Conservation (phyloP, 2,888 invertebrate genomes). For the Hofmannophila pseudospretella region DNA sequence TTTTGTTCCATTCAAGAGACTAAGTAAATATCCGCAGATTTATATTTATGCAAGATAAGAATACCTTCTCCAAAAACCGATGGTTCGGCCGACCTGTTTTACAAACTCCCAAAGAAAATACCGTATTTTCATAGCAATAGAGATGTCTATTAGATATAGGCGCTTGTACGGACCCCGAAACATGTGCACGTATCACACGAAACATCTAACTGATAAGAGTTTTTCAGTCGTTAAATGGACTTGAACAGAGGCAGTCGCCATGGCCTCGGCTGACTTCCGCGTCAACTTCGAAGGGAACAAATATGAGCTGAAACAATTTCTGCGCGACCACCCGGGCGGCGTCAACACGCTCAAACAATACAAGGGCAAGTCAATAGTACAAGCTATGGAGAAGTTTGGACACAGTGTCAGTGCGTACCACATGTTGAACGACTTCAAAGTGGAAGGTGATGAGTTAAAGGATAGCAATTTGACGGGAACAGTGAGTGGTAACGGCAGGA, state of each 20-base stretch:
- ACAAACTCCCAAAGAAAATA: too few relatives aligned
- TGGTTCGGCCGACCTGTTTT: too few relatives aligned
- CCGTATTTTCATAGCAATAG: not conserved
- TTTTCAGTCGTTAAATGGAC: slow-evolving; percentile 1
- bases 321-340: slow-evolving; percentile 87
- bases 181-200: slow-evolving; percentile 13
- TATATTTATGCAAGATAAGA: too few relatives aligned
- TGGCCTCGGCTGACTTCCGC: slow-evolving; percentile 39
- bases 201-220: slow-evolving; percentile 14
- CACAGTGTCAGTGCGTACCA: slow-evolving; percentile 82
- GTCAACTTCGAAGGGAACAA: slow-evolving; percentile 60
- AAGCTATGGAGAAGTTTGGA: slow-evolving; percentile 72
- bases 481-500: slow-evolving; percentile 58
- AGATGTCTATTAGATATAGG: not conserved
- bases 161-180: not conserved
- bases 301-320: slow-evolving; percentile 82
- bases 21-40: too few relatives aligned
- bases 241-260: slow-evolving; percentile 9
- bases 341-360: slow-evolving; percentile 79
- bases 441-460: slow-evolving; percentile 59
- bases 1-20: too few relatives aligned
- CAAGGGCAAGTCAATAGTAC: slow-evolving; percentile 70
- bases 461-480: slow-evolving; percentile 58
- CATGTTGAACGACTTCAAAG: slow-evolving; percentile 79
- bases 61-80: too few relatives aligned